Evolutionary conservation across 2,888 invertebrate species (phyloP), one percentile per base, ranked within the genome.

Genomic region (Agrotis ipsilon): DNA sequence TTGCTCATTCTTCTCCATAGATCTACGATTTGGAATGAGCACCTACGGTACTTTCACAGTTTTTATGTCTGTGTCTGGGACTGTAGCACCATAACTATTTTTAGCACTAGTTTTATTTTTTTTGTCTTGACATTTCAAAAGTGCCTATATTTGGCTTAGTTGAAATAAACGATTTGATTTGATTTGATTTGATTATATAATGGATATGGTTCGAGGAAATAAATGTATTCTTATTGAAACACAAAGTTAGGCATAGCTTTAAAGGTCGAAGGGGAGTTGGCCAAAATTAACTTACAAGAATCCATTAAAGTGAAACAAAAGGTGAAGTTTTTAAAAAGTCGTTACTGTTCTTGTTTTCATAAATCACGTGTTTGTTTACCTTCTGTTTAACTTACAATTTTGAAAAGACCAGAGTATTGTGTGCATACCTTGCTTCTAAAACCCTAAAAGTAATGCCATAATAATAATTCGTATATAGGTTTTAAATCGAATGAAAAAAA

Each of bases 201-300:
- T 13, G 3, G 4, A 4, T 39, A 21, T 52, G 21, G 4, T 69
- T 54, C 16, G n/a, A 14, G 3, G 3, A 51, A 68, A 51, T 69
- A 46, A 52, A 68, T 21, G 24, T 43, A 52, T 52, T 45, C n/a
- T 39, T 16, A 46, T 54, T 68, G 52, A 45, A 32, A n/a, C 16
- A 69, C n/a, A 54, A 68, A 70, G n/a, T 46, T 70, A 9, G 39
- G 39, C 39, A 39, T 16, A 16, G 4, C n/a, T 46, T 24, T 24
- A 32, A 16, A 46, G n/a, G 54, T 58, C 59, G 9, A 49, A 19
- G 5, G 4, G 2, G 58, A 43, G n/a, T n/a, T 43, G 5, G 14
- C 19, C 14, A 27, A 49, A 43, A 55, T 57, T 39, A 57, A 68
- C 43, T 57, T 19, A 24, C 19, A 19, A 19, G 57, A 48, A 49